phyloP scores from a whole-genome alignment of 2,113 vertebrate genomes.

The Coracopsis vasa region DNA sequence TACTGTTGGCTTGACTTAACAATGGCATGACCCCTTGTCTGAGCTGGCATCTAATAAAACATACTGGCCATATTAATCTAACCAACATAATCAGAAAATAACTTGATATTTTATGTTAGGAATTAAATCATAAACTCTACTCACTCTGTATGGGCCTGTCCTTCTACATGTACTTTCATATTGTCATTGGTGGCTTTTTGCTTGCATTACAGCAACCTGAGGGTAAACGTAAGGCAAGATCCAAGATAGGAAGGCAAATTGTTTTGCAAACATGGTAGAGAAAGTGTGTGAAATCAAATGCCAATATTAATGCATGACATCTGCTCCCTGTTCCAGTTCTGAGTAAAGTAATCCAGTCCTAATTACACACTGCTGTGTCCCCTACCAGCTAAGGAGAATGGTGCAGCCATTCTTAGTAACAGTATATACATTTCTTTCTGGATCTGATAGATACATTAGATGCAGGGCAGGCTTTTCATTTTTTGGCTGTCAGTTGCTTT shows the following conservation, averaged over 20 bases:
- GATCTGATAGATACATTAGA: slow-evolving; percentile 58
- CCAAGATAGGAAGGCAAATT: slow-evolving; percentile 50
- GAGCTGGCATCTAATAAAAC: not conserved
- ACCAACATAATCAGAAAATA: not conserved
- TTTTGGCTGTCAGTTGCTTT: slow-evolving; percentile 49
- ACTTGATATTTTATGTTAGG: not conserved
- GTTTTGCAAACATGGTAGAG: slow-evolving; percentile 63
- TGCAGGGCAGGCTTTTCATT: slow-evolving; percentile 55
- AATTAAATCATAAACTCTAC: not conserved
- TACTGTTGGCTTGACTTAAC: not conserved
- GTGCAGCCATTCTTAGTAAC: slow-evolving; percentile 48
- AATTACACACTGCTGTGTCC: slow-evolving; percentile 67
- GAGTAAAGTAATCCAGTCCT: slow-evolving; percentile 63
- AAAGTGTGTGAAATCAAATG: slow-evolving; percentile 62
- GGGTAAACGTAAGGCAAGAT: slow-evolving; percentile 14
- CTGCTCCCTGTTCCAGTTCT: slow-evolving; percentile 60
- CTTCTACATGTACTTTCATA: not conserved
- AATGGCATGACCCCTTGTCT: not conserved
- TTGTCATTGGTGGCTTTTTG: slow-evolving; percentile 9
- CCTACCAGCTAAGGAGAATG: slow-evolving; percentile 64
- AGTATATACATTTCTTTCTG: slow-evolving; percentile 51
- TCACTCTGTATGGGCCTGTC: not conserved
- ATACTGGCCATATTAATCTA: not conserved
- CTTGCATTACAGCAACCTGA: slow-evolving; percentile 16
- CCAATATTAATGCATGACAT: slow-evolving; percentile 66